Percentiles rank a stretch among this genome's conserved stretches.
phyloP scores from a whole-genome alignment of 2,797 vertebrate genomes.

The Notamacropus eugenii region DNA sequence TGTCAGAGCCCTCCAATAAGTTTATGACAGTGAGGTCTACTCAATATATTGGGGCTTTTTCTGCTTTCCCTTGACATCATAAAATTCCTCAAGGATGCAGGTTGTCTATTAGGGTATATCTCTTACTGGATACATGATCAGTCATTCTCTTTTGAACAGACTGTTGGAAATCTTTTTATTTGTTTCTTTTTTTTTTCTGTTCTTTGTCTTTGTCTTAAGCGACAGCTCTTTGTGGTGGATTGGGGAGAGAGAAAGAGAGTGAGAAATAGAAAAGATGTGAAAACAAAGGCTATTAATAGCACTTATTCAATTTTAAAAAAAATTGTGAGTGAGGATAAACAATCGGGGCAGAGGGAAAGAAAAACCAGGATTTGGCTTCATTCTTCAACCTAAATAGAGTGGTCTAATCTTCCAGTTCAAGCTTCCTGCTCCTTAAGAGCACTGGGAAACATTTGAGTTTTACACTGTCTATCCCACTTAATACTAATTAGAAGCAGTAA shows the following conservation, averaged over 20 bases:
- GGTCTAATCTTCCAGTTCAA: neutral
- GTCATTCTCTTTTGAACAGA: neutral
- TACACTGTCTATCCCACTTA: slow-evolving; percentile 21
- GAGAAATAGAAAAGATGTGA: neutral
- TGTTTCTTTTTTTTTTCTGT: neutral
- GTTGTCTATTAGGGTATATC: neutral
- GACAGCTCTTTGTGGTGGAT: neutral
- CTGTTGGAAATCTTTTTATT: neutral
- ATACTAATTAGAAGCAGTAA: slow-evolving; percentile 75
- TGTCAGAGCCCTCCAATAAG: neutral
- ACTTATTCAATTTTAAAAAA: neutral
- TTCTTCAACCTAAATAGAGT: neutral
- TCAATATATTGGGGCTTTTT: neutral
- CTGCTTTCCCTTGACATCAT: neutral
- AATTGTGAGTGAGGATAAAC: neutral
- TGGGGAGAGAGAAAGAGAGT: neutral
- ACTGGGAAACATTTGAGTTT: slow-evolving; percentile 29
- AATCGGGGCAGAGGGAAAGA: neutral
- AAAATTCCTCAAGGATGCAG: neutral
- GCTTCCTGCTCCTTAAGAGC: slow-evolving; percentile 52
- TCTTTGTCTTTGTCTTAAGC: neutral
- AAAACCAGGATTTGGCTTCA: accelerated
- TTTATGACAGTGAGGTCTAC: neutral
- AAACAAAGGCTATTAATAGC: neutral
- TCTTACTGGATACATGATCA: neutral